Evolutionary conservation across 2,797 vertebrate species (phyloP).

Genomic region (Crocidura indochinensis): DNA sequence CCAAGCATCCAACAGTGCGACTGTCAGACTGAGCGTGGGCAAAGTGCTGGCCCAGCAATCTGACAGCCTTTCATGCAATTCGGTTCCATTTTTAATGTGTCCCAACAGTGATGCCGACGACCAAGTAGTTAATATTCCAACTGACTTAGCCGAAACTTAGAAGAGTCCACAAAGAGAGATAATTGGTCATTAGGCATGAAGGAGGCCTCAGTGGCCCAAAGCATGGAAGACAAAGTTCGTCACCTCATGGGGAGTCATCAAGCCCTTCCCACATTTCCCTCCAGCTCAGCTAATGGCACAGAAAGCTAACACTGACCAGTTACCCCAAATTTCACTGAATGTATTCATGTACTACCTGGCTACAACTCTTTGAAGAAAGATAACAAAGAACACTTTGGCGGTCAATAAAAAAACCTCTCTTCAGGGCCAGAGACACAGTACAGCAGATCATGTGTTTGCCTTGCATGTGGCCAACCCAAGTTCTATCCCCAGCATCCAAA

Average conservation of each 20-base stretch:
- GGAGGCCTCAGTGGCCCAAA: not conserved
- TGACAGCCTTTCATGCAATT: slow-evolving; percentile 57
- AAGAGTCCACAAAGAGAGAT: slow-evolving; percentile 78
- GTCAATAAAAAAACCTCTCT: slow-evolving; percentile 74
- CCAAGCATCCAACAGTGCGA: too few relatives aligned
- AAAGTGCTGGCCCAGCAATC: slow-evolving; percentile 74
- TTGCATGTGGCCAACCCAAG: too few relatives aligned
- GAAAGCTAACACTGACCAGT: slow-evolving; percentile 64
- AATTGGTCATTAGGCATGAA: slow-evolving; percentile 64
- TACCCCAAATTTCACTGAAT: slow-evolving; percentile 41
- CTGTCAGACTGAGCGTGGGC: too few relatives aligned
- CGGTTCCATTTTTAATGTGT: slow-evolving; percentile 77
- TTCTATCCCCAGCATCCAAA: too few relatives aligned
- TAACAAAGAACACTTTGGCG: slow-evolving; percentile 38
- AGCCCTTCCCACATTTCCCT: slow-evolving; percentile 1
- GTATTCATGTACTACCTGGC: not conserved
- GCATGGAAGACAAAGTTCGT: slow-evolving; percentile 48
- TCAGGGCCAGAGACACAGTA: not conserved
- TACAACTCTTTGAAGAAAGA: slow-evolving; percentile 57
- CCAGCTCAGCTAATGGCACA: not conserved
- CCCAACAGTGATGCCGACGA: slow-evolving; percentile 81
- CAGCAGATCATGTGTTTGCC: too few relatives aligned
- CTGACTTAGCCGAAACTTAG: slow-evolving; percentile 77
- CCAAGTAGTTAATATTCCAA: slow-evolving; percentile 80
- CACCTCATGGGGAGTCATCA: not conserved